phyloP scores from a whole-genome alignment of 2,888 invertebrate genomes.

The Liodrosophila aerea region DNA sequence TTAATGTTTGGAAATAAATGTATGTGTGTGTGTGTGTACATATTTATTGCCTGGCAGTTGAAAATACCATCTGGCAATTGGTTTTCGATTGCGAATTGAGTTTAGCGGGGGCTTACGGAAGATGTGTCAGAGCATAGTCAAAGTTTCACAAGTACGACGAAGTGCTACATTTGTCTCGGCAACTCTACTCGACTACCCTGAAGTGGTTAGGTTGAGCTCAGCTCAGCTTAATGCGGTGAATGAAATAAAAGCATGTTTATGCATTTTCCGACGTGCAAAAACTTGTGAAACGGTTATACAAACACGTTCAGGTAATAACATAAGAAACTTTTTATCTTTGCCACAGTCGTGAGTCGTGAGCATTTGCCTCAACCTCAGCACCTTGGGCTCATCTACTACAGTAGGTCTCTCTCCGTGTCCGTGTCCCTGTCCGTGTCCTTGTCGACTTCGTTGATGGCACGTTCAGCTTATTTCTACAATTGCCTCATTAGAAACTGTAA shows the following conservation, averaged over 20 bases:
- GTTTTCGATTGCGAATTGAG: constrained; percentile 39
- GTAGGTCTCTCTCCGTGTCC: no score
- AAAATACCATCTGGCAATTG: constrained; percentile 53
- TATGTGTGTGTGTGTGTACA: constrained; percentile 3
- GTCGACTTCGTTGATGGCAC: constrained; percentile 42
- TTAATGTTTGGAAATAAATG: constrained; percentile 18
- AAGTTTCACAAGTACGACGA: constrained; percentile 23
- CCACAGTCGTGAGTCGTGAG: constrained; percentile 37
- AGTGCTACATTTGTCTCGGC: no score
- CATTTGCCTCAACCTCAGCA: constrained; percentile 16
- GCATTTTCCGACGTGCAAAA: constrained; percentile 55
- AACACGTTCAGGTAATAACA: constrained; percentile 70
- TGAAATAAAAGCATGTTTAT: constrained; percentile 61
- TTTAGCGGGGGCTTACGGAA: constrained; percentile 37
- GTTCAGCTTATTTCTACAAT: constrained; percentile 68
- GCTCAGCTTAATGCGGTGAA: constrained; percentile 47
- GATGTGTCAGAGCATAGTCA: constrained; percentile 46
- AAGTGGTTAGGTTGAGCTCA: no score
- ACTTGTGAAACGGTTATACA: constrained; percentile 66
- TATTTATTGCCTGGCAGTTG: constrained; percentile 51
- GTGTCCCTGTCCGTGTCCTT: constrained; percentile 16
- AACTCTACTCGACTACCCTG: constrained; percentile 6
- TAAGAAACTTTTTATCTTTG: constrained; percentile 67
- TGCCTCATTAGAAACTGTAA: constrained; percentile 69
- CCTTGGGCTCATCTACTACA: constrained; percentile 6